These are phyloP conservation scores for Chionodraco myersi DNA, from an alignment of 2,113 vertebrate genomes.

Conservation along the genomic window DNA sequence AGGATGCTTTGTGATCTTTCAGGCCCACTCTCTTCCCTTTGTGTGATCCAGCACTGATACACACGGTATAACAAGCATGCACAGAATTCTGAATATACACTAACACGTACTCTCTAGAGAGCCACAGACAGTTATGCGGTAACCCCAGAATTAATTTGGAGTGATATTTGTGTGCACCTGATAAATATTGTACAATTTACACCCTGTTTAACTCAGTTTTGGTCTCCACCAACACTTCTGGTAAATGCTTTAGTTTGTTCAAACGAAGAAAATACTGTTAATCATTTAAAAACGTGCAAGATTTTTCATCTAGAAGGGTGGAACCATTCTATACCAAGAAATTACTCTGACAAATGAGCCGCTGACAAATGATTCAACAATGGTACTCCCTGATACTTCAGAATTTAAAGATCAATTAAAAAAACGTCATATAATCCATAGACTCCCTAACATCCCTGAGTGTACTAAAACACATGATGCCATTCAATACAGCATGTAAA, in stretches of 20 bases:
- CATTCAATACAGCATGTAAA: neutral
- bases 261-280: no score
- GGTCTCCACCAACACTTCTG: neutral
- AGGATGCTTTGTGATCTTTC: conserved; percentile 28
- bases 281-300: neutral
- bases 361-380: neutral
- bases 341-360: neutral
- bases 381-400: neutral
- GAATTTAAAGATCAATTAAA: neutral
- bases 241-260: neutral
- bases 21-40: conserved; percentile 8
- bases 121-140: neutral
- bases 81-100: neutral
- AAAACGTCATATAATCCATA: neutral
- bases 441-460: neutral
- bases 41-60: neutral
- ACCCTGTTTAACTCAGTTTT: neutral
- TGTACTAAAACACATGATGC: neutral
- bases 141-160: neutral
- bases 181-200: no score
- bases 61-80: neutral
- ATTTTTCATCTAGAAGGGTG: neutral
- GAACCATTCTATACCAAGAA: neutral
- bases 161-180: neutral
- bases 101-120: neutral